Conservation (phyloP, 2,113 vertebrate genomes). For the Capreolus pygargus region DNA sequence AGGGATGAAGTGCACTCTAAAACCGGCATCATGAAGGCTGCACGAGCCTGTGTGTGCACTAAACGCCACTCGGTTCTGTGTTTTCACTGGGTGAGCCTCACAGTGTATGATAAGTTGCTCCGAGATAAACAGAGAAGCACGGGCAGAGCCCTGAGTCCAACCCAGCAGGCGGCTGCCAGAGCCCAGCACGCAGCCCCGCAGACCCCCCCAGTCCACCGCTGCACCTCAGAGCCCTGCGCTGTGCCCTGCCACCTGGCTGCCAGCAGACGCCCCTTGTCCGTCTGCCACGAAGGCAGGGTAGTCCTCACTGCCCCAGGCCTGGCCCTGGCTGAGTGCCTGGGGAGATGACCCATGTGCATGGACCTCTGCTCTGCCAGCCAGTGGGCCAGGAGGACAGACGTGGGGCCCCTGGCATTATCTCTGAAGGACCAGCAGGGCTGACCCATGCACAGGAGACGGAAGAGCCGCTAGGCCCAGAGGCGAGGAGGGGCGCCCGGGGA, state of each 20-base stretch:
- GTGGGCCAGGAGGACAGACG: rapidly evolving
- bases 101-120: rapidly evolving
- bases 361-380: neutral
- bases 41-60: neutral
- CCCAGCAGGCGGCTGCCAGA: neutral
- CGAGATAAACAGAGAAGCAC: rapidly evolving
- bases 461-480: neutral
- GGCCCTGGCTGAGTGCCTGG: neutral
- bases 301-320: neutral
- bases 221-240: rapidly evolving
- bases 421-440: neutral
- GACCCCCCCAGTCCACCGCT: neutral
- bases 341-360: neutral
- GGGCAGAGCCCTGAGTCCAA: neutral
- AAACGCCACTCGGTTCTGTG: rapidly evolving
- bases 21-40: rapidly evolving
- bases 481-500: neutral
- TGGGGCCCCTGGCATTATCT: neutral
- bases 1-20: neutral
- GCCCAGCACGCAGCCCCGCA: neutral
- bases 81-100: rapidly evolving
- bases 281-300: neutral
- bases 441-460: neutral
- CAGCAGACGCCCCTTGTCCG: too few species aligned
- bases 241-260: neutral